Percentiles rank a stretch among this genome's conserved stretches.
Conservation (phyloP, 2,888 invertebrate species). For the Sycophila texana region DNA sequence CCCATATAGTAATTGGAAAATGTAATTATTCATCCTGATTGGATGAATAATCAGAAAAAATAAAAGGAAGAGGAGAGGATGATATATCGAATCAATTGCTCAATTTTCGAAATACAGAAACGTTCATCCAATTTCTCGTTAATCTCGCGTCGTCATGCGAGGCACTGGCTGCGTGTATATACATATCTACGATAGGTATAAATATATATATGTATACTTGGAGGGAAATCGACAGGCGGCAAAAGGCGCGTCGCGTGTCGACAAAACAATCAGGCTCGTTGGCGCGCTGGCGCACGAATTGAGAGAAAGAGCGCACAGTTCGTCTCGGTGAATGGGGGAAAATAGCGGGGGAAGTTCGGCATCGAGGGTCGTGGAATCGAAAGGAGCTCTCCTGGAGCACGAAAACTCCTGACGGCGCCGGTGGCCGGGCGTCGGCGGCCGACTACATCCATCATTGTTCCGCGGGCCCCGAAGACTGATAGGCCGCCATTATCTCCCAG, state of each 20-base stretch:
- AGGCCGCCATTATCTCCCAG: conserved; percentile 73
- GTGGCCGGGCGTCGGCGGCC: conserved; percentile 51
- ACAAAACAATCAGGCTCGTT: conserved; percentile 56
- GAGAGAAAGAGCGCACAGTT: background rate
- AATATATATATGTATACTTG: background rate
- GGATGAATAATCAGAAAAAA: background rate
- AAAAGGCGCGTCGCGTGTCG: conserved; percentile 57
- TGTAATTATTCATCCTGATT: too few relatives aligned
- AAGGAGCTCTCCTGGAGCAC: conserved; percentile 30
- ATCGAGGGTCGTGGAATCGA: conserved; percentile 40
- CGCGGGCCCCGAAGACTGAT: conserved; percentile 70
- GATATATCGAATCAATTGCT: conserved; percentile 53
- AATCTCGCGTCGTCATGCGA: conserved; percentile 52
- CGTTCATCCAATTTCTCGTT: conserved; percentile 51
- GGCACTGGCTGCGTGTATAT: background rate
- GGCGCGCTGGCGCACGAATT: conserved; percentile 21
- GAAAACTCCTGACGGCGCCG: conserved; percentile 17
- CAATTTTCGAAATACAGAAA: conserved; percentile 52
- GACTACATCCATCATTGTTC: conserved; percentile 74
- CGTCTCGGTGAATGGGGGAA: background rate
- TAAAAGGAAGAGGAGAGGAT: conserved; percentile 6
- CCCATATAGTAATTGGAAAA: too few relatives aligned
- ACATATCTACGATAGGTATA: background rate
- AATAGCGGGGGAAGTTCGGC: conserved; percentile 18
- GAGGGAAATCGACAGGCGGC: conserved; percentile 55